Percentiles rank a stretch among this genome's conserved stretches.
Evolutionary conservation across 2,888 invertebrate species (phyloP).

Genomic region (Electrophaes corylata): DNA sequence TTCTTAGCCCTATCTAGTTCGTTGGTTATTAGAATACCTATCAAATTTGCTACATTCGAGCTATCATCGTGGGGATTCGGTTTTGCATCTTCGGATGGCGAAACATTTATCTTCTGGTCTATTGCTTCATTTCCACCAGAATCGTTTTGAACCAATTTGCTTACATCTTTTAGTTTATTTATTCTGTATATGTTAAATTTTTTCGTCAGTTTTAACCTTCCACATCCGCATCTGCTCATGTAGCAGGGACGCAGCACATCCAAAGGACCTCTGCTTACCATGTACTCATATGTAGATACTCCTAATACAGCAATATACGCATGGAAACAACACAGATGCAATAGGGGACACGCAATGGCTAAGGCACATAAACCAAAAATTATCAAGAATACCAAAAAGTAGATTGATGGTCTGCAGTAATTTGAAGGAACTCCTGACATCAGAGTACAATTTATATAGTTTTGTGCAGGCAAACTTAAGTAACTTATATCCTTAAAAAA

Average conservation of each 20-base stretch:
- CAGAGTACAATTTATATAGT: conserved; percentile 63
- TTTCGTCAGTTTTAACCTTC: conserved; percentile 45
- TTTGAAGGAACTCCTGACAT: conserved; percentile 42
- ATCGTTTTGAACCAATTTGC: conserved; percentile 29
- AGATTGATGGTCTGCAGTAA: conserved; percentile 65
- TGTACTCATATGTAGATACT: conserved; percentile 95
- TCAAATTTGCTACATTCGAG: conserved; percentile 57
- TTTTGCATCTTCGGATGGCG: conserved; percentile 37
- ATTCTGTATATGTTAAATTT: conserved; percentile 34
- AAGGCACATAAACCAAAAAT: conserved; percentile 89
- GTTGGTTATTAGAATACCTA: conserved; percentile 63
- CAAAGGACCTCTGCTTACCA: conserved; percentile 69
- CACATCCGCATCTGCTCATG: conserved; percentile 47
- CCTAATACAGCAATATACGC: conserved; percentile 93
- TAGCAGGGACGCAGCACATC: conserved; percentile 47
- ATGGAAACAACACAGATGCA: conserved; percentile 95
- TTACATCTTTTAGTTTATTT: conserved; percentile 42
- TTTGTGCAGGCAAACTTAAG: conserved; percentile 83
- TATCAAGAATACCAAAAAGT: conserved; percentile 70
- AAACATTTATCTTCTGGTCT: conserved; percentile 39
- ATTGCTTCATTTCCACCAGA: conserved; percentile 35
- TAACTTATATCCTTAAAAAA: conserved; percentile 86
- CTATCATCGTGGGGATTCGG: conserved; percentile 38
- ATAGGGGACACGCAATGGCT: conserved; percentile 89
- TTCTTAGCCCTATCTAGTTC: conserved; percentile 69